Conservation (phyloP, 2,888 invertebrate genomes). For the Chouioia cunea region DNA sequence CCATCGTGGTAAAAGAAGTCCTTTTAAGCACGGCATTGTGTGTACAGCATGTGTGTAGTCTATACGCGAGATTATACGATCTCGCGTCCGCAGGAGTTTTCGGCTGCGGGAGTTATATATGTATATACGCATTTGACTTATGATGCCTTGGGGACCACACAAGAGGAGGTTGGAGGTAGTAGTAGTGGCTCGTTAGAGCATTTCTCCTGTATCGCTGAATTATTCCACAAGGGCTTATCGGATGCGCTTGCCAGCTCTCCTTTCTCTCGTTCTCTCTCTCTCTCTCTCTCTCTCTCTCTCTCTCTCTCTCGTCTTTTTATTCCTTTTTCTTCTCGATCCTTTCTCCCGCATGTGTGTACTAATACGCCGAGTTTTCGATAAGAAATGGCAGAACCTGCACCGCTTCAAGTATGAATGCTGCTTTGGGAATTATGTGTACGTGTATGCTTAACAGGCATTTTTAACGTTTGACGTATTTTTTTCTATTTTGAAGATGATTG, state of each 20-base stretch:
- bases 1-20: too few species aligned
- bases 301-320: too few species aligned
- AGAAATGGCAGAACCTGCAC: not conserved
- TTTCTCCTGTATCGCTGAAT: constrained; percentile 29
- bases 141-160: constrained; percentile 28
- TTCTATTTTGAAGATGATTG: too few species aligned
- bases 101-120: not conserved
- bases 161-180: too few species aligned
- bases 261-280: not conserved
- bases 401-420: too few species aligned
- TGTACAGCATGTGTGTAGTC: not conserved
- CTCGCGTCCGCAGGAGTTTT: constrained; percentile 8
- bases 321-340: too few species aligned
- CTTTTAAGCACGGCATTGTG: too few species aligned
- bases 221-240: constrained; percentile 16
- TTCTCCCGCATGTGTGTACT: not conserved
- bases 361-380: not conserved
- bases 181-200: constrained; percentile 35
- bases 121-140: constrained; percentile 33
- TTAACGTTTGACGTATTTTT: too few species aligned
- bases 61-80: constrained; percentile 1
- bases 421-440: too few species aligned
- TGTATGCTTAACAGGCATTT: too few species aligned
- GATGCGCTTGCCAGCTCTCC: not conserved
- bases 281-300: too few species aligned